These are phyloP conservation scores for Pterocles gutturalis DNA, from an alignment of 2,113 vertebrate genomes.

Conservation along the genomic window DNA sequence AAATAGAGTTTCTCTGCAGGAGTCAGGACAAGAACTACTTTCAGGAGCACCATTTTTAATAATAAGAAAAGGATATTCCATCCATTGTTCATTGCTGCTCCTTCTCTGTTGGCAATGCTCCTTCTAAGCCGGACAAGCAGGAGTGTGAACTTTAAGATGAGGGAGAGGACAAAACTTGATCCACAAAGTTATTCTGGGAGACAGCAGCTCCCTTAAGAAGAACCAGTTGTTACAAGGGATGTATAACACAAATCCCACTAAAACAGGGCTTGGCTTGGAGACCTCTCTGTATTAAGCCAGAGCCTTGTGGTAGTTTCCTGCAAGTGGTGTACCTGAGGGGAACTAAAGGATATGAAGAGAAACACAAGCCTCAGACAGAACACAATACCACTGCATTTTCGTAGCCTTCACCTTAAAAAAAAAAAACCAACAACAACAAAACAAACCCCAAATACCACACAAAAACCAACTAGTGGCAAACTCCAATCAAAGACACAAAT, in stretches of 20 bases:
- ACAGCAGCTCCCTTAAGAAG: neutral
- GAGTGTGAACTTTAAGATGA: neutral
- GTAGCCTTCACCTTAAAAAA: neutral
- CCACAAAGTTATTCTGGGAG: neutral
- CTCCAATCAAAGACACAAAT: neutral
- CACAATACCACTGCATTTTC: neutral
- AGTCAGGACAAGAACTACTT: neutral
- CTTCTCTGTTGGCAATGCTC: neutral
- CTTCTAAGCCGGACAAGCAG: neutral
- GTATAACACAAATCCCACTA: accelerated
- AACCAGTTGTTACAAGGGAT: neutral
- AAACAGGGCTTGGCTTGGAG: neutral
- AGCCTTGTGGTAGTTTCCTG: neutral
- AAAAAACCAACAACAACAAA: too few species aligned
- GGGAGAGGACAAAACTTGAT: neutral
- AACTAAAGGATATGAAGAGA: neutral
- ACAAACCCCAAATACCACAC: too few species aligned
- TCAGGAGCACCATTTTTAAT: neutral
- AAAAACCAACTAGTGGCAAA: neutral
- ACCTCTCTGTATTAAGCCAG: neutral
- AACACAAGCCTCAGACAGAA: neutral
- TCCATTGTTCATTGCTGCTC: neutral
- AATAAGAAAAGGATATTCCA: neutral
- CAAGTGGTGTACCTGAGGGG: neutral
- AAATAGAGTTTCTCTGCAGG: neutral